Base-by-base conservation (phyloP, 2,888 invertebrate species). In the Torymus tubicola region DNA sequence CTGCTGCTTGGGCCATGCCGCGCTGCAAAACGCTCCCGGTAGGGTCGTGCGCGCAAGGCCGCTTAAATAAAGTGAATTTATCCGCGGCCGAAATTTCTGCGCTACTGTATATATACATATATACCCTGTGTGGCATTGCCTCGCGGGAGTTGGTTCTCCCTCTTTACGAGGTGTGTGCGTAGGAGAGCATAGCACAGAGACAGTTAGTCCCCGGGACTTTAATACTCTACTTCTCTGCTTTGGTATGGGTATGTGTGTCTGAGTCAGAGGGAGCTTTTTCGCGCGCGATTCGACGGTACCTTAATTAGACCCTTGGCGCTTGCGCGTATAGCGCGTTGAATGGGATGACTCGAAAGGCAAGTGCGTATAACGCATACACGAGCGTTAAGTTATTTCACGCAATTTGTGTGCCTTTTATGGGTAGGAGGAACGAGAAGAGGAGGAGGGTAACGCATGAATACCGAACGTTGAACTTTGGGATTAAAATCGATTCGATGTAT, bases 291-390 rank as follows among this genome's bases (percentile, higher is more conserved):
- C 52, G 50, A 11, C n/a, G 24, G 5, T n/a, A 53, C n/a, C 16
- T 52, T 75, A 75, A 75, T 75, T 75, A 75, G 75, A 60, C 68
- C 75, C 52, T 24, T 16, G 24, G 13, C 75, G n/a, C 63, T 21
- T n/a, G 72, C 52, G 50, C 18, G n/a, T n/a, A n/a, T n/a, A n/a
- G 24, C 24, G 24, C 13, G 12, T 3, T 14, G 65, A 11, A 52
- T 65, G 52, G 24, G 24, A 12, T 24, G 10, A 24, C 10, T 31
- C 18, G 12, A 42, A 63, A 13, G 65, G 52, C 18, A 11, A 12
- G 65, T 55, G 55, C 55, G 55, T 55, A 55, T 13, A 11, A 13
- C n/a, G 13, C n/a, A n/a, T n/a, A 13, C 55, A 13, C 55, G 55
- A 2, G 63, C 24, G 31, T 14, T 31, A 14, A 63, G 31, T 63